phyloP scores from a whole-genome alignment of 2,797 vertebrate genomes.

The Gambusia yucatana region DNA sequence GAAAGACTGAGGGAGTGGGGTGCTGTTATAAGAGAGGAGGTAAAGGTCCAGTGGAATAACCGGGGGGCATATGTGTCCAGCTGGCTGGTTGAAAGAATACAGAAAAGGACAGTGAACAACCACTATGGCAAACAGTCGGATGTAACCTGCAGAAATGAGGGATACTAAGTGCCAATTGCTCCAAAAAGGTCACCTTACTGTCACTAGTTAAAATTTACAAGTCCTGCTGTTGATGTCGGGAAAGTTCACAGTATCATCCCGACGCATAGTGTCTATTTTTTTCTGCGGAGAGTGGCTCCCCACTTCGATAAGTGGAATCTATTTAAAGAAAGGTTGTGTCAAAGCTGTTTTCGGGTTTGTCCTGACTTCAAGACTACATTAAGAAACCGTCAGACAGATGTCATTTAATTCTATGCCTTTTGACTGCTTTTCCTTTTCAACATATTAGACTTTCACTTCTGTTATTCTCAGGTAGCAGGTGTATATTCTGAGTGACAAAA shows the following conservation, averaged over 20 bases:
- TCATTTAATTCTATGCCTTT: slow-evolving; percentile 65
- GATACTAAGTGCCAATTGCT: slow-evolving; percentile 67
- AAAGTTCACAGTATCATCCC: slow-evolving; percentile 54
- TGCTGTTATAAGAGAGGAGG: slow-evolving; percentile 79
- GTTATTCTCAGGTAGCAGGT: slow-evolving; percentile 80
- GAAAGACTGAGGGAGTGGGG: slow-evolving; percentile 74
- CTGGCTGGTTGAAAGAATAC: slow-evolving; percentile 75
- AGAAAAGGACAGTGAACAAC: slow-evolving; percentile 64
- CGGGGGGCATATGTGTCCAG: slow-evolving; percentile 78
- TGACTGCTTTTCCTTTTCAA: slow-evolving; percentile 53
- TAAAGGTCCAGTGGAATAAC: slow-evolving; percentile 80
- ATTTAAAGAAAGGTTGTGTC: slow-evolving; percentile 61
- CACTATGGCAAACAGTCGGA: slow-evolving; percentile 46
- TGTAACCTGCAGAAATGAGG: slow-evolving; percentile 61
- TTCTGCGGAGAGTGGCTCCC: slow-evolving; percentile 33
- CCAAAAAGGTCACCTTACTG: slow-evolving; percentile 67
- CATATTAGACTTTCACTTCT: slow-evolving; percentile 68
- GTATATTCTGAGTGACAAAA: slow-evolving; percentile 74
- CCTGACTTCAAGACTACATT: slow-evolving; percentile 61
- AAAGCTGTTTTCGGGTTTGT: slow-evolving; percentile 65
- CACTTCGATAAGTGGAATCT: slow-evolving; percentile 40
- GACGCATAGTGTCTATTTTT: slow-evolving; percentile 16
- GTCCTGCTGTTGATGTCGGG: slow-evolving; percentile 47
- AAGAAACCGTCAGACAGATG: slow-evolving; percentile 75
- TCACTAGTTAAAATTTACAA: slow-evolving; percentile 68